Evolutionary conservation across 2,113 vertebrate species (phyloP), one percentile per base, ranked within the genome.

Genomic region (Apteryx owenii): DNA sequence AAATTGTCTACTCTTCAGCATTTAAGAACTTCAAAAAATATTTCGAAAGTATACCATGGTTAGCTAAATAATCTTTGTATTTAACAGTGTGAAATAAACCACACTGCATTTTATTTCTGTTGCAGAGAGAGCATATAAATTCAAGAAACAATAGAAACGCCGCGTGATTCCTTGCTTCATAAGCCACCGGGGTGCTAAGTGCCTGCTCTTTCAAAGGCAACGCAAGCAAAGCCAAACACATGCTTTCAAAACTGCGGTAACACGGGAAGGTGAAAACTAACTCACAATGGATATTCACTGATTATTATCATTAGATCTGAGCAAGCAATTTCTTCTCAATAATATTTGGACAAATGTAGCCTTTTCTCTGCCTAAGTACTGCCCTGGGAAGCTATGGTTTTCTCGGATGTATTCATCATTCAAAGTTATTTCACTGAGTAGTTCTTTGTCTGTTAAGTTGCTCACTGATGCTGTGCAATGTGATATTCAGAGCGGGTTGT

Each of bases 1-100:
- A 95, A 97, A 97, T 66, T 88, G 36, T 81, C 38, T 68, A 66
- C 81, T 40, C 91, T 44, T 91, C 81, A 80, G 71, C 86, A 61
- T 0, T 44, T 60, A 66, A 58, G 16, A 44, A 46, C 20, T 82
- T 60, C 1, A 54, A 48, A 44, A 62, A 17, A 10, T 1, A 18
- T 33, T 7, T 33, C 76, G 40, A 9, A 70, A 46, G 20, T 79
- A 12, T 31, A 23, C 28, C 72, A 71, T 3, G 8, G 31, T 83
- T 88, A 80, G 73, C 64, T 85, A 88, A 91, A 87, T 58, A 66
- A 84, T 42, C 23, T 78, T 44, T 89, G 9, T 44, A 54, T 72
- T 53, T 21, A 75, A 61, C 61, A 53, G 21, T 26, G 44, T 90
- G 93, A 82, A 68, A 85, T 92, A 64, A 97, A 81, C 62, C 22